These are phyloP conservation scores for Ceuthmochares aereus DNA, from an alignment of 2,113 vertebrate genomes.

Conservation along the genomic window DNA sequence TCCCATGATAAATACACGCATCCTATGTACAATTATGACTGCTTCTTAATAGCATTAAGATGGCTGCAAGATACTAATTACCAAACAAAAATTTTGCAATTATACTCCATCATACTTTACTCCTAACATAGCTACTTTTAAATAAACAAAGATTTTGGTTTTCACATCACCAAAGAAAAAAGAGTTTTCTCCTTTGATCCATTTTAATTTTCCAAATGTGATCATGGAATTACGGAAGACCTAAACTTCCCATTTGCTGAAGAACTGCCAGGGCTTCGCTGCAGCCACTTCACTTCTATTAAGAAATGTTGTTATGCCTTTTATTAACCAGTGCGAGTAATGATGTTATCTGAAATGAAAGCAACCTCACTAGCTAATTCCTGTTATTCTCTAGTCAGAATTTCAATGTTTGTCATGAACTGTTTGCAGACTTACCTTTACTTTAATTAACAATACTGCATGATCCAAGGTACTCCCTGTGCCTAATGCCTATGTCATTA, in stretches of 20 bases:
- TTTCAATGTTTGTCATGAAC: not conserved
- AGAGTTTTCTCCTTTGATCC: not conserved
- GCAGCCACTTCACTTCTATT: not conserved
- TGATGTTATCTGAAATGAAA: not conserved
- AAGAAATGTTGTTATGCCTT: not conserved
- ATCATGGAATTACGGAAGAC: not conserved
- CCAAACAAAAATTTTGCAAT: constrained; percentile 6
- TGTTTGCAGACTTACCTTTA: not conserved
- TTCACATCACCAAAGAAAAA: not conserved
- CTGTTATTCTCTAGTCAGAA: not conserved
- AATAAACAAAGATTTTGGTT: not conserved
- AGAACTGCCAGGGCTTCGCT: not conserved
- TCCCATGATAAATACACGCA: not conserved
- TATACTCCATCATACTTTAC: constrained; percentile 19
- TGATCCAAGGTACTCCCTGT: not conserved
- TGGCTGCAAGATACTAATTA: constrained; percentile 21
- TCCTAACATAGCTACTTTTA: not conserved
- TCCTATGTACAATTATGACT: not conserved
- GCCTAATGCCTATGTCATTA: fast-evolving
- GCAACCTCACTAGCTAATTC: not conserved
- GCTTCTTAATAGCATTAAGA: constrained; percentile 25
- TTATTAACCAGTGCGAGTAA: not conserved
- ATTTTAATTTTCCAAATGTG: not conserved
- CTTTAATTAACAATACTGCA: not conserved
- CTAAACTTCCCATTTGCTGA: not conserved